Conservation (phyloP, 2,888 invertebrate genomes). For the Corythucha ciliata region DNA sequence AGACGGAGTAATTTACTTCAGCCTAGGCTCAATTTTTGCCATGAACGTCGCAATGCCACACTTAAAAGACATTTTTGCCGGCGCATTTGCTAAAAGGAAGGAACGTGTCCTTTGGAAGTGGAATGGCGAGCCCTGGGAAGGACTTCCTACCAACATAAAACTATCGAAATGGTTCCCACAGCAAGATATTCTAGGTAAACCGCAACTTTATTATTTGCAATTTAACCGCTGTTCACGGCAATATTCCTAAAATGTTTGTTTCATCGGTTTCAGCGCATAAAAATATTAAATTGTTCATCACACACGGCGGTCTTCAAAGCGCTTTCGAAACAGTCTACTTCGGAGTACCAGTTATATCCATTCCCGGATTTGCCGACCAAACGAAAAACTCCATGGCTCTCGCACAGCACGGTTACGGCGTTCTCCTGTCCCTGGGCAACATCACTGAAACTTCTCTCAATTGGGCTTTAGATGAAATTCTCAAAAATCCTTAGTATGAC, state of each 20-base stretch:
- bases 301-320: slow-evolving; percentile 25
- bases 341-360: slow-evolving; percentile 22
- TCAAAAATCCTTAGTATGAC: slow-evolving; percentile 23
- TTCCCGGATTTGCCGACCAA: slow-evolving; percentile 27
- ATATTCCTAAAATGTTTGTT: too few relatives aligned
- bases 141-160: slow-evolving; percentile 63
- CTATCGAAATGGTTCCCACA: slow-evolving; percentile 60
- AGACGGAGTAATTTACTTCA: slow-evolving; percentile 67
- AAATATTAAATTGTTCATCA: slow-evolving; percentile 23
- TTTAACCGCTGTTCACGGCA: too few relatives aligned
- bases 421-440: slow-evolving; percentile 15
- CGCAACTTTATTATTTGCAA: neutral
- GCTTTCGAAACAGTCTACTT: slow-evolving; percentile 18
- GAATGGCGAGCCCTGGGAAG: slow-evolving; percentile 58
- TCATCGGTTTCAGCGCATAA: slow-evolving; percentile 24
- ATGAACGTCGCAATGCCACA: slow-evolving; percentile 70
- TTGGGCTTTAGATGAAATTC: slow-evolving; percentile 25
- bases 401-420: slow-evolving; percentile 7
- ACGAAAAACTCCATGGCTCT: slow-evolving; percentile 16
- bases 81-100: slow-evolving; percentile 63
- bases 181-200: slow-evolving; percentile 43
- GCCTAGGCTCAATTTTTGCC: slow-evolving; percentile 75
- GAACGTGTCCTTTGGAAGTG: slow-evolving; percentile 78
- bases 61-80: slow-evolving; percentile 56
- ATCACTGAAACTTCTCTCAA: slow-evolving; percentile 19